phyloP scores from a whole-genome alignment of 2,888 invertebrate species.

The Polyommatus iphigenia region DNA sequence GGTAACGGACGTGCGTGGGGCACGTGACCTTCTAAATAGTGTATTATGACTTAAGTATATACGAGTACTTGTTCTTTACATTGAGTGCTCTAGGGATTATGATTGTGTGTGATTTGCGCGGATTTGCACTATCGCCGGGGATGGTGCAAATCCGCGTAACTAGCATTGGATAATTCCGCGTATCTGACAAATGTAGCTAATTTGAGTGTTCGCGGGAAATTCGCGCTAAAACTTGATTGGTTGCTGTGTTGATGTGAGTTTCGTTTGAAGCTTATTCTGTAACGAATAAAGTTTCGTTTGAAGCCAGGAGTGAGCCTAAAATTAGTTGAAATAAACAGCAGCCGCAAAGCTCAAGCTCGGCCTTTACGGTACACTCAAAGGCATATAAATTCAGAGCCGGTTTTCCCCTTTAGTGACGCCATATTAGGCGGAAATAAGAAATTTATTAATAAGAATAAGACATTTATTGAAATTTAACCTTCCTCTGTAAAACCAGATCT shows the following conservation, averaged over 20 bases:
- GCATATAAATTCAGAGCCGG: no score
- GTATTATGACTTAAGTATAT: conserved; percentile 24
- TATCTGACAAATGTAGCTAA: background rate
- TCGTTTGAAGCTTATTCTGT: no score
- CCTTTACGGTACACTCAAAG: no score
- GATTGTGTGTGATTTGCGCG: background rate
- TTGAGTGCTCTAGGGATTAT: background rate
- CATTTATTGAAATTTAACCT: no score
- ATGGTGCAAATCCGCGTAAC: no score
- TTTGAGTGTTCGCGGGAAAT: background rate
- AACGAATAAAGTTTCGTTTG: background rate
- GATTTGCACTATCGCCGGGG: no score
- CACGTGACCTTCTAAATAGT: conserved; percentile 58
- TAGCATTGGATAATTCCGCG: background rate
- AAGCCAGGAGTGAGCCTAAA: background rate
- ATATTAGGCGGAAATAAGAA: no score
- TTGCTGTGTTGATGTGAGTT: background rate
- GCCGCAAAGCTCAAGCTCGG: no score
- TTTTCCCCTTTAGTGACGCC: no score
- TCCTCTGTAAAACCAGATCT: background rate
- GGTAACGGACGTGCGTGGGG: conserved; percentile 66
- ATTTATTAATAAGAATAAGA: no score
- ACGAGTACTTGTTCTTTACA: conserved; percentile 18
- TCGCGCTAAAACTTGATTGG: background rate
- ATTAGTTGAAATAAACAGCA: no score